Percentiles rank a stretch among this genome's conserved stretches.
Conservation (phyloP, 2,113 vertebrate genomes). For the Carlito syrichta region DNA sequence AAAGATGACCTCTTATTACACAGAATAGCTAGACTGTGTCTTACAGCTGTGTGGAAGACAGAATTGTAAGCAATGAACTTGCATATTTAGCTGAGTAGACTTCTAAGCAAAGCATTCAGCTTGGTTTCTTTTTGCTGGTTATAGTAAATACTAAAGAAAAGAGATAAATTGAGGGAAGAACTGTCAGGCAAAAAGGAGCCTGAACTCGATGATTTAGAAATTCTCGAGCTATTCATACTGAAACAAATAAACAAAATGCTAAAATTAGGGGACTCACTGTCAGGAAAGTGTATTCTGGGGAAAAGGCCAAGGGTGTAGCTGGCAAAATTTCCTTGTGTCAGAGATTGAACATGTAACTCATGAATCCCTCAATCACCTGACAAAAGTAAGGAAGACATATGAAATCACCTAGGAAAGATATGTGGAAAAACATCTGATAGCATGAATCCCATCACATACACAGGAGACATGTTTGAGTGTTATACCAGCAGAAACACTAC, state of each 20-base stretch:
- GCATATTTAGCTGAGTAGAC: not conserved
- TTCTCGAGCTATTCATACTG: not conserved
- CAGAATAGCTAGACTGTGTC: not conserved
- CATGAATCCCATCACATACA: not conserved
- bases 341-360: not conserved
- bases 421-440: not conserved
- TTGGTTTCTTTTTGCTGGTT: not conserved
- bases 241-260: not conserved
- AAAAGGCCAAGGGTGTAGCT: not conserved
- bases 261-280: not conserved
- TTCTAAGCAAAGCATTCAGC: not conserved
- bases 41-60: not conserved
- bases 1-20: not conserved
- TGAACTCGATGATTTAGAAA: not conserved
- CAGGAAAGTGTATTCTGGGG: not conserved
- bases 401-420: not conserved
- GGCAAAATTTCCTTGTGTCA: not conserved
- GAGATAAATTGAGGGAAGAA: not conserved
- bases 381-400: not conserved
- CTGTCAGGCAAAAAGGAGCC: not conserved
- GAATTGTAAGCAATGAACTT: not conserved
- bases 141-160: not conserved
- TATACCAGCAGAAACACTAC: not conserved
- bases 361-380: not conserved
- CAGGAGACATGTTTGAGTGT: not conserved